Percentiles rank a stretch among this genome's conserved stretches.
These are phyloP conservation scores for Brachycybe producta DNA, from an alignment of 2,888 invertebrate species.

Conservation along the genomic window DNA sequence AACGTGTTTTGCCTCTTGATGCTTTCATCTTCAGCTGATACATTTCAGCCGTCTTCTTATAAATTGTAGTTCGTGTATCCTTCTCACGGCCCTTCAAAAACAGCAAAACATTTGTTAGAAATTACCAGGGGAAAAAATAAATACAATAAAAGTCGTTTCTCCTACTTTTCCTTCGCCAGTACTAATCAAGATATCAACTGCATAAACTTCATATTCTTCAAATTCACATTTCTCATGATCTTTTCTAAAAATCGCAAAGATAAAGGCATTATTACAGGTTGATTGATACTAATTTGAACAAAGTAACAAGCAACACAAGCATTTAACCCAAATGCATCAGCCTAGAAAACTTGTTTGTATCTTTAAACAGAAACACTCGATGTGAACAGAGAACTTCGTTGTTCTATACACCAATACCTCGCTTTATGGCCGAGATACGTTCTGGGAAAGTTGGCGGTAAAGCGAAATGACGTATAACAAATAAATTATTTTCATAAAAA, in stretches of 20 bases:
- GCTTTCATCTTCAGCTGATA: constrained; percentile 96
- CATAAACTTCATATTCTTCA: constrained; percentile 94
- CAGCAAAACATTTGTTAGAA: background rate
- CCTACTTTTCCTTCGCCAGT: constrained; percentile 80
- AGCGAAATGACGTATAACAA: no score
- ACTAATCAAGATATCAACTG: constrained; percentile 93
- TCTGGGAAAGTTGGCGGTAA: no score
- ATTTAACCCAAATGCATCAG: no score
- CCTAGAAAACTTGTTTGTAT: no score
- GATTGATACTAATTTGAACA: background rate
- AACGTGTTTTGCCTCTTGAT: constrained; percentile 48
- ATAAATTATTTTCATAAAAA: no score
- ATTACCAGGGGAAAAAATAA: constrained; percentile 21
- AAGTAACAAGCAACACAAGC: background rate
- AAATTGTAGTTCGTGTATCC: constrained; percentile 91
- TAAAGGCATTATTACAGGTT: background rate
- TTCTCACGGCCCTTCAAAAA: constrained; percentile 65
- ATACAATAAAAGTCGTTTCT: constrained; percentile 11
- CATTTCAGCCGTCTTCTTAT: constrained; percentile 93
- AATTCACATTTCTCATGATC: constrained; percentile 94
- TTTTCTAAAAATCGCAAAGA: constrained; percentile 43
- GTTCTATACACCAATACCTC: no score
- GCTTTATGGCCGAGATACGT: no score
- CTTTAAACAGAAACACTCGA: no score
- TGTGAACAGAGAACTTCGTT: no score